These are phyloP conservation scores for Erpetoichthys calabaricus DNA, from an alignment of 2,797 vertebrate genomes.

Conservation along the genomic window DNA sequence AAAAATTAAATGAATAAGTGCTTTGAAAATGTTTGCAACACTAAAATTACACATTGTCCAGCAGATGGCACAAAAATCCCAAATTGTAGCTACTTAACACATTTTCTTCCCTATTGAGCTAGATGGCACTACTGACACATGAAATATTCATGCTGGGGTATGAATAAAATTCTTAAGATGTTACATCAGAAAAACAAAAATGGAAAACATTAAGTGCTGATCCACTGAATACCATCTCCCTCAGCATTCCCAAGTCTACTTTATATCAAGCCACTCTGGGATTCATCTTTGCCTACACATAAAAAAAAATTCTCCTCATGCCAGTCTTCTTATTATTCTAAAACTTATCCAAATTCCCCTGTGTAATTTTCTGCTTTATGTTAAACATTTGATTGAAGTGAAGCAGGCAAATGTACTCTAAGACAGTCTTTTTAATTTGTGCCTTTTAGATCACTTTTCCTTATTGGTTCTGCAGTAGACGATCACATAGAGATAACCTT, in stretches of 20 bases:
- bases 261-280: too few species aligned
- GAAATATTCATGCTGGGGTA: neutral
- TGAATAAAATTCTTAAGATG: constrained; percentile 3
- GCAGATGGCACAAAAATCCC: too few species aligned
- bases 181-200: constrained; percentile 9
- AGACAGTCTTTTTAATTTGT: too few species aligned
- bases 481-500: too few species aligned
- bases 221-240: neutral
- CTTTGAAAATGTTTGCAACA: neutral
- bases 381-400: too few species aligned
- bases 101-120: constrained; percentile 6
- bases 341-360: too few species aligned
- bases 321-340: too few species aligned
- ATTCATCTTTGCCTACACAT: neutral
- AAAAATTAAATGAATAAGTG: neutral
- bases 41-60: neutral
- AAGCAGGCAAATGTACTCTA: too few species aligned
- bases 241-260: neutral
- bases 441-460: too few species aligned
- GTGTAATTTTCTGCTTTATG: too few species aligned
- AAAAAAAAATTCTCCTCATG: neutral
- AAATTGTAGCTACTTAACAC: too few species aligned
- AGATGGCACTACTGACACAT: neutral
- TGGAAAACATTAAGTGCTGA: constrained; percentile 1
- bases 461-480: too few species aligned